Evolutionary conservation across 2,888 invertebrate species (phyloP), one percentile per base, ranked within the genome.

Genomic region (Macrosoma leucophasiata): DNA sequence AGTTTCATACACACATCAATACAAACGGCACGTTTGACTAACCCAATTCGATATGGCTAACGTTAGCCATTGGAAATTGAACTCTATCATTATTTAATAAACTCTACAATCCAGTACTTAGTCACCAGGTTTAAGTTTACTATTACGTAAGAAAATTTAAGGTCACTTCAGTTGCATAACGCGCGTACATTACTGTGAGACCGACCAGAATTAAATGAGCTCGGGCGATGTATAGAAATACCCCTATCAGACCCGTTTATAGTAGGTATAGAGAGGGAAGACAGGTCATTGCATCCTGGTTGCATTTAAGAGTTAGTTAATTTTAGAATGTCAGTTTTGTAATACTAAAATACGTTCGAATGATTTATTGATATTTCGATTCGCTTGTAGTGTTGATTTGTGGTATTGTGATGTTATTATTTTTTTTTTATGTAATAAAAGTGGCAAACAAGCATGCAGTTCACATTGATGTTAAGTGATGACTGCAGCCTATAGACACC

Each of bases 81-180:
- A n/a, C n/a, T n/a, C n/a, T n/a, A n/a, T n/a, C n/a, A n/a, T n/a
- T n/a, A n/a, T n/a, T n/a, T n/a, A n/a, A n/a, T n/a, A n/a, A n/a
- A n/a, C n/a, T n/a, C n/a, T n/a, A n/a, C n/a, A n/a, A n/a, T n/a
- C n/a, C n/a, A n/a, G n/a, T n/a, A n/a, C n/a, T n/a, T n/a, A n/a
- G n/a, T n/a, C n/a, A n/a, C n/a, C 39, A 51, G 61, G 66, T 68
- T 71, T 70, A 56, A 58, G 65, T 62, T 60, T 48, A 53, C 52
- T 53, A 58, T 78, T 79, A 79, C 79, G 77, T 79, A 77, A 79
- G 49, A 53, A 29, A 51, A 51, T 73, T 62, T 79, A 79, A 79
- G 78, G 79, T 79, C 78, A 71, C 43, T 47, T 43, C 38, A 32
- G 48, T 77, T 79, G 78, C 78, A 76, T 79, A 78, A 78, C 62